These are phyloP conservation scores for Calosoma granatense DNA, from an alignment of 1,140 invertebrate species.

Conservation along the genomic window DNA sequence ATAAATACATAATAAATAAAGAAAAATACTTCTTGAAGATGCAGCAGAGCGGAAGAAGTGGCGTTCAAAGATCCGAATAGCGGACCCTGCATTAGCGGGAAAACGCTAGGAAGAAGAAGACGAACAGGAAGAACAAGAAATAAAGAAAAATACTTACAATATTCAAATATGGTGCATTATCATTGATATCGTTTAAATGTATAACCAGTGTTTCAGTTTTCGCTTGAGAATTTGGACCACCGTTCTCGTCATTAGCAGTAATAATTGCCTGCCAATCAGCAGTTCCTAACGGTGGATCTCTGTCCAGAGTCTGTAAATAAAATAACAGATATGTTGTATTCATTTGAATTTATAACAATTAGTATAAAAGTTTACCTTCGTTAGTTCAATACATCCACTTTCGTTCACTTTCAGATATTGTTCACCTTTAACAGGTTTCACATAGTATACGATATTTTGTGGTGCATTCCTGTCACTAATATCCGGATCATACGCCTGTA, in stretches of 20 bases:
- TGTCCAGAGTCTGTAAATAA: slow-evolving; percentile 57
- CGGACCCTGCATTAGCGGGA: no score
- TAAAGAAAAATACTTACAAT: slow-evolving; percentile 43
- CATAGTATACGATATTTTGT: slow-evolving; percentile 66
- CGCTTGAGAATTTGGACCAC: slow-evolving; percentile 46
- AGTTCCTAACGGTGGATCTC: slow-evolving; percentile 75
- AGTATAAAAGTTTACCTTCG: slow-evolving; percentile 41
- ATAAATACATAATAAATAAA: slow-evolving; percentile 10
- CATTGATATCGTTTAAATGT: slow-evolving; percentile 73
- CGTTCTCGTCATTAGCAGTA: slow-evolving; percentile 70
- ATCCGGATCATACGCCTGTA: slow-evolving; percentile 76
- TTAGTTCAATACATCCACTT: slow-evolving; percentile 64
- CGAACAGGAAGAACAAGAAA: no score
- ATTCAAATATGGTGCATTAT: slow-evolving; percentile 77
- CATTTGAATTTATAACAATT: neutral
- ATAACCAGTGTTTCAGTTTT: slow-evolving; percentile 61
- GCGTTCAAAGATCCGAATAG: no score
- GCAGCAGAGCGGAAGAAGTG: no score
- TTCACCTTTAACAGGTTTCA: slow-evolving; percentile 39
- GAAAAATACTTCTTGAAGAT: neutral
- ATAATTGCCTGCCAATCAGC: slow-evolving; percentile 76
- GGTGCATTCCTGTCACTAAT: slow-evolving; percentile 59
- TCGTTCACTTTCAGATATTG: slow-evolving; percentile 57
- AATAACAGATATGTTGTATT: slow-evolving; percentile 4
- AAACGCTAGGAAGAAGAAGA: no score